A percentile compares a stretch with the other conserved stretches of the same genome.
Evolutionary conservation across 2,888 invertebrate genomes (phyloP).

Genomic region (Lasioglossum lativentre): DNA sequence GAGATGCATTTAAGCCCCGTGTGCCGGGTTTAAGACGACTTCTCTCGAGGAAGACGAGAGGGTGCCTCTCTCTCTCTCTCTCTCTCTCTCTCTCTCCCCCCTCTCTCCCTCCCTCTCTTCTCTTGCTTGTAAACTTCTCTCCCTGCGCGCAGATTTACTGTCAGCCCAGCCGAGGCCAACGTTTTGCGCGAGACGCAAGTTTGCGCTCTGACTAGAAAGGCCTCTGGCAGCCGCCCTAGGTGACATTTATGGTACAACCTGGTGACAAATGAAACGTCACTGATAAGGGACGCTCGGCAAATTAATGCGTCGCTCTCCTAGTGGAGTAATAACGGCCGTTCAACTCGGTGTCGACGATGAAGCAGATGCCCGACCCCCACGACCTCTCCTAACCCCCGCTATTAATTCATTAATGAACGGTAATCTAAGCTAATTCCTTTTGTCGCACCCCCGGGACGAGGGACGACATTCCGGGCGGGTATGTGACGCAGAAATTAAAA

Average conservation of each 20-base stretch:
- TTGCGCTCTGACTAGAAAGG: slow-evolving; percentile 65
- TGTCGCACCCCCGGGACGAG: not conserved
- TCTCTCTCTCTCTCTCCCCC: not conserved
- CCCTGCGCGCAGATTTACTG: slow-evolving; percentile 55
- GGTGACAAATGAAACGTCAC: slow-evolving; percentile 82
- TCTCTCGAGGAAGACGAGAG: slow-evolving; percentile 52
- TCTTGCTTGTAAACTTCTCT: slow-evolving; percentile 64
- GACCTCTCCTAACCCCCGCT: not conserved
- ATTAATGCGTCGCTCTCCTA: slow-evolving; percentile 73
- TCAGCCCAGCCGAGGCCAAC: slow-evolving; percentile 51
- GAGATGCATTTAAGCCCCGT: slow-evolving; percentile 69
- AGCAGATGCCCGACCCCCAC: slow-evolving; percentile 36
- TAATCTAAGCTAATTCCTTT: slow-evolving; percentile 38
- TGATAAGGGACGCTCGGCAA: slow-evolving; percentile 79
- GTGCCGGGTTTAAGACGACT: slow-evolving; percentile 65
- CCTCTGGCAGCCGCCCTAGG: slow-evolving; percentile 69
- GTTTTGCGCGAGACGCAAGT: slow-evolving; percentile 71
- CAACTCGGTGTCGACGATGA: slow-evolving; percentile 45
- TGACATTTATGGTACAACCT: slow-evolving; percentile 81
- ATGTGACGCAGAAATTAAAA: not conserved
- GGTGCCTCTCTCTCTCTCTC: slow-evolving; percentile 31
- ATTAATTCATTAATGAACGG: slow-evolving; percentile 64
- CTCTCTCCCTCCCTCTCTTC: not conserved
- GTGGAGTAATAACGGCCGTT: slow-evolving; percentile 66
- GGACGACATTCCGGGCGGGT: not conserved